A percentile compares a stretch with the other conserved stretches of the same genome.
Conservation (phyloP, 2,797 vertebrate genomes). For the Pseudochaenichthys georgianus region DNA sequence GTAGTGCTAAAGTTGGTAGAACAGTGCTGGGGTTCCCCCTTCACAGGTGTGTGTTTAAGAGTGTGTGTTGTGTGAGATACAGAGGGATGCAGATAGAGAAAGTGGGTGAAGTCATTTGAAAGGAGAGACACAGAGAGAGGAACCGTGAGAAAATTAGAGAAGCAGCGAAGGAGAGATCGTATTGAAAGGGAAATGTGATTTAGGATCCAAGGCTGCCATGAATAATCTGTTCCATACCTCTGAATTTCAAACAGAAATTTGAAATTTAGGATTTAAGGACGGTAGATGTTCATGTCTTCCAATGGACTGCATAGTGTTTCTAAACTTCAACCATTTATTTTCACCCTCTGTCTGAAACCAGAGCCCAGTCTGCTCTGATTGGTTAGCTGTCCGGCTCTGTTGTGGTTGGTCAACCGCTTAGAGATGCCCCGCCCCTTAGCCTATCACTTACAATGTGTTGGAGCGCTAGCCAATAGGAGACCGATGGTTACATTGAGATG, state of each 20-base stretch:
- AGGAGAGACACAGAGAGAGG: neutral
- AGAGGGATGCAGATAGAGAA: neutral
- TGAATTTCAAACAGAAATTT: conserved; percentile 41
- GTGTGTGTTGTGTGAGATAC: conserved; percentile 36
- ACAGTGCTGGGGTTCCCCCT: conserved; percentile 71
- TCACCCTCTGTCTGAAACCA: too few species aligned
- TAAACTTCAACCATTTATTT: neutral
- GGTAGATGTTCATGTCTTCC: neutral
- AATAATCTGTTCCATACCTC: conserved; percentile 31
- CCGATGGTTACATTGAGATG: too few species aligned
- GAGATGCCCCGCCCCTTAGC: too few species aligned
- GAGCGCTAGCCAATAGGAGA: too few species aligned
- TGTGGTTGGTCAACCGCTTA: too few species aligned
- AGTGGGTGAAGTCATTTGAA: conserved; percentile 19
- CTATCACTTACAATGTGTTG: too few species aligned
- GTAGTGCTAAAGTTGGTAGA: conserved; percentile 68
- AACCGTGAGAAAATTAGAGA: conserved; percentile 9
- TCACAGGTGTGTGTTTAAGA: conserved; percentile 48
- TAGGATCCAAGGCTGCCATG: conserved; percentile 25
- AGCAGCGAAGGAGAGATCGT: conserved; percentile 3
- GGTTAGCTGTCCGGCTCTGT: too few species aligned
- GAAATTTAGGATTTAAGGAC: conserved; percentile 9
- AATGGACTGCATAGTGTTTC: neutral
- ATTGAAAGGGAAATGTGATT: conserved; percentile 34
- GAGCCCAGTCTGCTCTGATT: too few species aligned